Percentiles rank a stretch among this genome's conserved stretches.
Conservation (phyloP, 2,888 invertebrate species). For the Drosophila mayaguana region DNA sequence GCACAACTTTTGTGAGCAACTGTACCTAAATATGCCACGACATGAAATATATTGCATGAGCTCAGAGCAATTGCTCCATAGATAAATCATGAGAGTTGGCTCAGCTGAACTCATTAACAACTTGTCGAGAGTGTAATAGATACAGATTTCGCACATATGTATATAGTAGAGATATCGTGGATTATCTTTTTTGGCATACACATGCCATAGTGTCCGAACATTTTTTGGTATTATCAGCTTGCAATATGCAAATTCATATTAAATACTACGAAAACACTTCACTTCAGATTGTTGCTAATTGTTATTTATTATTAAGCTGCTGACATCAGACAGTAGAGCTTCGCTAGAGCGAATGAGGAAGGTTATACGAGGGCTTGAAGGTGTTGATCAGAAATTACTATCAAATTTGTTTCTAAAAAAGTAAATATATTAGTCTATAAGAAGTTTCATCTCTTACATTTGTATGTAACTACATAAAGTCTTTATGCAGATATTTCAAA, state of each 20-base stretch:
- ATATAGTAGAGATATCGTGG: neutral
- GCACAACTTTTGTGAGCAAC: slow-evolving; percentile 39
- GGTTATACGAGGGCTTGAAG: neutral
- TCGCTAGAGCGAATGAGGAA: neutral
- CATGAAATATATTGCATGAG: neutral
- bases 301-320: neutral
- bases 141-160: neutral
- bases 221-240: slow-evolving; percentile 15
- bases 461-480: too few relatives aligned
- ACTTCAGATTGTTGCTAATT: slow-evolving; percentile 26
- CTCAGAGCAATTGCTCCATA: neutral
- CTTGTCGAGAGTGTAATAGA: neutral
- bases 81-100: slow-evolving; percentile 1
- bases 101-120: slow-evolving; percentile 1
- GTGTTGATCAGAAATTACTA: too few relatives aligned
- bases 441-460: too few relatives aligned
- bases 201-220: slow-evolving; percentile 22
- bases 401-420: neutral
- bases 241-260: slow-evolving; percentile 22
- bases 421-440: too few relatives aligned
- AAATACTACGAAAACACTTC: slow-evolving; percentile 1
- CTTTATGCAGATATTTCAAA: too few relatives aligned
- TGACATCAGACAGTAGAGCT: neutral
- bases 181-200: slow-evolving; percentile 4
- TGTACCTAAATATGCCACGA: slow-evolving; percentile 32